These are phyloP conservation scores for Ennomos erosarius DNA, from an alignment of 2,888 invertebrate species.

Conservation along the genomic window DNA sequence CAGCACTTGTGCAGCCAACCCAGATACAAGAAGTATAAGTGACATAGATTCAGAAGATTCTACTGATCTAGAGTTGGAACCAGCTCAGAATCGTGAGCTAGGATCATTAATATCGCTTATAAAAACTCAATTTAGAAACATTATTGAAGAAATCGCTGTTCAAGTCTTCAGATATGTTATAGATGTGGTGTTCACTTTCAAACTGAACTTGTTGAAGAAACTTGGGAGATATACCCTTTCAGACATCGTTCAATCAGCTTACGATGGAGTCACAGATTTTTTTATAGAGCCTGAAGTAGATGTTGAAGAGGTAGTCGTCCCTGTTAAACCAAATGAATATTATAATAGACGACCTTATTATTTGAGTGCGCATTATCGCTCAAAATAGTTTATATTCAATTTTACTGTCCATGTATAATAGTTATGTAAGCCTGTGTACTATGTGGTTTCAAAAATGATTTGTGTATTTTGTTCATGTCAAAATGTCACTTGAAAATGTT, in stretches of 20 bases:
- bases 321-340: neutral
- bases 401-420: too few relatives aligned
- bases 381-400: neutral
- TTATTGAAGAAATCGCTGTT: slow-evolving; percentile 52
- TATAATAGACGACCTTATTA: slow-evolving; percentile 11
- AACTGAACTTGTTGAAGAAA: slow-evolving; percentile 56
- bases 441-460: too few relatives aligned
- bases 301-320: neutral
- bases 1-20: slow-evolving; percentile 17
- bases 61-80: slow-evolving; percentile 25
- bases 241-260: slow-evolving; percentile 53
- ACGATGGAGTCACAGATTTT: slow-evolving; percentile 57
- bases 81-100: slow-evolving; percentile 40
- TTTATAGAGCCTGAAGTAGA: slow-evolving; percentile 35
- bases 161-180: slow-evolving; percentile 49
- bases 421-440: too few relatives aligned
- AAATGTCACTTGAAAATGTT: neutral
- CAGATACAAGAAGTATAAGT: neutral
- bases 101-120: slow-evolving; percentile 48
- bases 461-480: too few relatives aligned
- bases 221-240: slow-evolving; percentile 56
- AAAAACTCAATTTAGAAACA: slow-evolving; percentile 56
- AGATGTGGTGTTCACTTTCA: slow-evolving; percentile 49
- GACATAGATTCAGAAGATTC: slow-evolving; percentile 14
- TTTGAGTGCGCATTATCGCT: neutral